Base-by-base conservation (phyloP, 2,888 invertebrate genomes). In the Erannis defoliaria region DNA sequence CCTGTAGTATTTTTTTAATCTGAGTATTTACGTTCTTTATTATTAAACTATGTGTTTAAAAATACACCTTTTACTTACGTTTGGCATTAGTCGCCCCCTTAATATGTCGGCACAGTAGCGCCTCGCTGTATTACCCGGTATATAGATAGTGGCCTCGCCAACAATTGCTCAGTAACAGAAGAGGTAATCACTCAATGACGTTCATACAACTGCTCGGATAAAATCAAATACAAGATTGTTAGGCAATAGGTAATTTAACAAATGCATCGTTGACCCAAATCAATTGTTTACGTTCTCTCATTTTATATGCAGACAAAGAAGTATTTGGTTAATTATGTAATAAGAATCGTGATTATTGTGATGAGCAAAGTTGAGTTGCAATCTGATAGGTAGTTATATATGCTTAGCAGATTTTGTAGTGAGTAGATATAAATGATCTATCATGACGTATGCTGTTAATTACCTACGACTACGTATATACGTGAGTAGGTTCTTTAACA, bases 221-320 rank as follows among this genome's bases (percentile, higher is more conserved):
- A 71, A 74, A 67, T 57, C 53, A 43, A 51, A 56, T 26, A 37
- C 3, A 16, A 33, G 50, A 38, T 42, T 35, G 74, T 76, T 76
- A 69, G 53, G 77, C 73, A 80, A 78, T 71, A 62, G 60, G 40
- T 68, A 40, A 74, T 74, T 76, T 75, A 66, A 73, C 70, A 64
- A 74, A 73, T 68, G 68, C 62, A 65, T 73, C 66, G 64, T 68
- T 78, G 77, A 78, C 82, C 80, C 61, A 75, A 75, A 79, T 80
- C 74, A 76, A 77, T 78, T 79, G 76, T 77, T 66, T 78, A 37
- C 60, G 35, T 48, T 42, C 58, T 53, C 53, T 51, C 43, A 37
- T 38, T 45, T 59, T 74, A 61, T 67, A 51, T 56, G 53, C 66
- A 51, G 51, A 51, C 58, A 18, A 51, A 29, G 43, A 62, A 57